A percentile compares a stretch with the other conserved stretches of the same genome.
Conservation (phyloP, 2,797 vertebrate genomes). For the Platyrinchus mystaceus region DNA sequence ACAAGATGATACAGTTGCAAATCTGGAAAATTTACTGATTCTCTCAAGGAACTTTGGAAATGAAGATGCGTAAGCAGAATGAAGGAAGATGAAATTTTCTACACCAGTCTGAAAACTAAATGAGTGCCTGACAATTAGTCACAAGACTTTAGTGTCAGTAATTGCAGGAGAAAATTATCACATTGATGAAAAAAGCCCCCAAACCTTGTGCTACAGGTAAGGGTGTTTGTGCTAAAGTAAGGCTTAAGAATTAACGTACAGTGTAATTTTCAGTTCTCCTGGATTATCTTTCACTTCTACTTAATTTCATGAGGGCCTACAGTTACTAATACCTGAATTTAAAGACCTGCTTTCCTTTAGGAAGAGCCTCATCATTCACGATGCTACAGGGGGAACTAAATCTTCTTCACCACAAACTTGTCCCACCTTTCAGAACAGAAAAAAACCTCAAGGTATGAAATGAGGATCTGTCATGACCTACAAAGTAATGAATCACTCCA, state of each 20-base stretch:
- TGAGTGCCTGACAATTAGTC: not conserved
- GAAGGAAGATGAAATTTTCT: not conserved
- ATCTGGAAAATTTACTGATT: not conserved
- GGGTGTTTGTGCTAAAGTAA: not conserved
- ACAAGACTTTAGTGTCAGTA: not conserved
- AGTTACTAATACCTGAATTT: not conserved
- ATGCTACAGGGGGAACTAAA: not conserved
- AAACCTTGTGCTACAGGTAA: not conserved
- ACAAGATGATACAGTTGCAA: not conserved
- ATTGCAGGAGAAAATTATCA: not conserved
- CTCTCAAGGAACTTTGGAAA: not conserved
- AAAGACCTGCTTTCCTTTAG: not conserved
- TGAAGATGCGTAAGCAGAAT: not conserved
- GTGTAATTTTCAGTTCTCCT: not conserved
- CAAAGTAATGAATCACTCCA: not conserved
- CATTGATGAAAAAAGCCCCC: fast-evolving
- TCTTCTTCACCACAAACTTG: not conserved
- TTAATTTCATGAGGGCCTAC: not conserved
- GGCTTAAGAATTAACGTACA: not conserved
- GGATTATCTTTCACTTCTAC: not conserved
- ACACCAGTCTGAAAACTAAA: not conserved
- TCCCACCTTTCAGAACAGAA: not conserved
- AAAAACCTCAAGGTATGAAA: not conserved
- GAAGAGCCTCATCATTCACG: not conserved
- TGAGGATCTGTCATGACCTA: not conserved